Conservation (phyloP, 2,888 invertebrate species). For the Phyto melanocephala region DNA sequence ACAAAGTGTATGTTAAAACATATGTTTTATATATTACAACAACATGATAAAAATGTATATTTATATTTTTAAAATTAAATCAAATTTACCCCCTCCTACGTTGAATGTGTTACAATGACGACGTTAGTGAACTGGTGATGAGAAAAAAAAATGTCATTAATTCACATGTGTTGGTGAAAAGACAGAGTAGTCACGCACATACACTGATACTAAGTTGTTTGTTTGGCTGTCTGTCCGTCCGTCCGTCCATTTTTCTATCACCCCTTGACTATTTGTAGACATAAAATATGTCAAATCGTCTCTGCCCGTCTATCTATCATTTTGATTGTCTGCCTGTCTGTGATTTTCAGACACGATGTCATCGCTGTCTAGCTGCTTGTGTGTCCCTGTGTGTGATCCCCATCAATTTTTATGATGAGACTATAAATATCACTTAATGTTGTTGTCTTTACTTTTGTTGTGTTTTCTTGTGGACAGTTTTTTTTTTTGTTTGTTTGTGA, state of each 20-base stretch:
- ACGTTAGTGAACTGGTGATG: background rate
- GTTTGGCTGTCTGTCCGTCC: background rate
- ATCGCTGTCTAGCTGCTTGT: background rate
- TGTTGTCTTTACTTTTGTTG: background rate
- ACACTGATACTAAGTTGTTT: constrained; percentile 4
- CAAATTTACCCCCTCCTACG: background rate
- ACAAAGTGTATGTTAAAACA: background rate
- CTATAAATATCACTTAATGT: constrained; percentile 53
- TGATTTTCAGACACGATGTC: constrained; percentile 14
- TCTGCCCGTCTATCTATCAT: background rate
- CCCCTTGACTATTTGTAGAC: constrained; percentile 33
- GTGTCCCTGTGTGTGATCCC: constrained; percentile 25
- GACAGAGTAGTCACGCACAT: background rate
- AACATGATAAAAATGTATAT: background rate
- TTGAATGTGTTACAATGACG: no score
- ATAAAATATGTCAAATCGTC: constrained; percentile 45
- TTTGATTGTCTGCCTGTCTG: constrained; percentile 17
- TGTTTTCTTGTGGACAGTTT: background rate
- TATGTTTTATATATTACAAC: no score
- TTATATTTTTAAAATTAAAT: background rate
- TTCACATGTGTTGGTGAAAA: background rate
- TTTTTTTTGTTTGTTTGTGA: no score
- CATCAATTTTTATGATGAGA: constrained; percentile 46
- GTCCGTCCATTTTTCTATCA: background rate
- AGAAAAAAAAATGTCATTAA: constrained; percentile 9